These are phyloP conservation scores for Aleiodes alternator DNA, from an alignment of 2,888 invertebrate species.

Conservation along the genomic window DNA sequence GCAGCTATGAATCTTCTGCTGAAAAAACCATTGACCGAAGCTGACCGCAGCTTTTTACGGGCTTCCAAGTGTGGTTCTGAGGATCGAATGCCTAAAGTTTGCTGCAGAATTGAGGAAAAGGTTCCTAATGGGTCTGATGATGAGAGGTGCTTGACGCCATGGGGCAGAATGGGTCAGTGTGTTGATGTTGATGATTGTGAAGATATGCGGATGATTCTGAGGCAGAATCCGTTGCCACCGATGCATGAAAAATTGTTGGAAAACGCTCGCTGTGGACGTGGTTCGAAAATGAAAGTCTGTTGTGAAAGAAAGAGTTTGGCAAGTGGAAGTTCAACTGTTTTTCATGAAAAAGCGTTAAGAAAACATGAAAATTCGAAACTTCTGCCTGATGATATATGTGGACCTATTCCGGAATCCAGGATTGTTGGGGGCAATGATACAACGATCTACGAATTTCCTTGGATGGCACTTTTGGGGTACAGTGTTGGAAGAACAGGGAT, in stretches of 20 bases:
- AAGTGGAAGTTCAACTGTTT: background rate
- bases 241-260: conserved; percentile 14
- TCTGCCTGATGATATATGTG: conserved; percentile 53
- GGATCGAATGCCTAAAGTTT: conserved; percentile 77
- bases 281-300: background rate
- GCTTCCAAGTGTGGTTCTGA: conserved; percentile 74
- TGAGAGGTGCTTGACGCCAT: background rate
- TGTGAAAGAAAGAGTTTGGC: background rate
- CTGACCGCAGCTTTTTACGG: conserved; percentile 44
- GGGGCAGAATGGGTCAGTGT: conserved; percentile 11
- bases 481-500: conserved; percentile 17
- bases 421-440: conserved; percentile 63
- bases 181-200: background rate
- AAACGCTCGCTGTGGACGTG: conserved; percentile 1
- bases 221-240: background rate
- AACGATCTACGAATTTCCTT: conserved; percentile 64
- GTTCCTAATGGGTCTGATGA: background rate
- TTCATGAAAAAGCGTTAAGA: background rate
- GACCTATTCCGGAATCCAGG: conserved; percentile 49
- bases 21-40: conserved; percentile 35
- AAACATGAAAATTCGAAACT: conserved; percentile 52
- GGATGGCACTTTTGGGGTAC: conserved; percentile 65
- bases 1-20: conserved; percentile 40
- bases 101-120: conserved; percentile 72
- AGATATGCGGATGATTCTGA: background rate